Evolutionary conservation across 1,140 invertebrate genomes (phyloP), one percentile per base, ranked within the genome.

Genomic region (Papilio xuthus): DNA sequence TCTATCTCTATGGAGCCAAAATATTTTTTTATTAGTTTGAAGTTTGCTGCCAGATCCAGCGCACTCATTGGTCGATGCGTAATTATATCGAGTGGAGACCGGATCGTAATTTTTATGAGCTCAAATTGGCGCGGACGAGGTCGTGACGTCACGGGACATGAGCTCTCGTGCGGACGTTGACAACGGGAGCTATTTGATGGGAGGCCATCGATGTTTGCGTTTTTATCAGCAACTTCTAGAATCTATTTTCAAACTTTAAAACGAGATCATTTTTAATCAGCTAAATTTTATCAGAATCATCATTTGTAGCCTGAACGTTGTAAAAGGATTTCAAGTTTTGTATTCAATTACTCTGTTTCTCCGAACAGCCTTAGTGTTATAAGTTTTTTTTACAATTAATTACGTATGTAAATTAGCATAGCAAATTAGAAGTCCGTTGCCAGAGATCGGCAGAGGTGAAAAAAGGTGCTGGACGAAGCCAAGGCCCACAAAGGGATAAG

Each of bases 91-190:
- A 80, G 87, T 87, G 80, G 56, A 78, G 77, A 88, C 84, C 81
- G 85, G 88, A 87, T 84, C 83, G 81, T 86, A 85, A 85, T 85
- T 88, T 87, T 88, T 86, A 88, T 90, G 80, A 86, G 80, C 67
- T 78, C 44, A 84, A 88, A 87, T 89, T 88, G 84, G 83, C 81
- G 82, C 82, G 78, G 80, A 78, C 73, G 79, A 76, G 69, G 71
- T 26, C 70, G 78, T 86, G 85, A 88, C 86, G 83, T 86, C 86
- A 89, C 82, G 60, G 81, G 86, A 81, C 69, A 23, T 83, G 75
- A 81, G 80, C 74, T 76, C 56, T 74, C 74, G 79, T 79, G 78
- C 44, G 82, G 77, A 56, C 82, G 69, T 84, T 85, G 71, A 28
- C 71, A 73, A 73, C 42, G 71, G 82, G 42, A 47, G 42, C 71